Percentiles rank a stretch among this genome's conserved stretches.
These are phyloP conservation scores for Columba janthina DNA, from an alignment of 2,113 vertebrate genomes.

Conservation along the genomic window DNA sequence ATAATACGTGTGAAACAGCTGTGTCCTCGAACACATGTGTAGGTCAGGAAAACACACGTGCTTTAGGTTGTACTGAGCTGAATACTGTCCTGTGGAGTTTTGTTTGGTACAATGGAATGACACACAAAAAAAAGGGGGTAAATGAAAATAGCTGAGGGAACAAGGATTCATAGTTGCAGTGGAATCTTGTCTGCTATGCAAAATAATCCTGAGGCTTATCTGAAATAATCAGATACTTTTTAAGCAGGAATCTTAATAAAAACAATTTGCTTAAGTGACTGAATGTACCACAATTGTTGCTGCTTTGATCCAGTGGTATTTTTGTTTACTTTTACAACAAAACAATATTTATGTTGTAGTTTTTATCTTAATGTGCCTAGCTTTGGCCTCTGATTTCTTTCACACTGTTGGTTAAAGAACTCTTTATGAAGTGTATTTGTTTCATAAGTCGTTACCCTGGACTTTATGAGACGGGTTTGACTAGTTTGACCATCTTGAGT, in stretches of 20 bases:
- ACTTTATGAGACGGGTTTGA: background rate
- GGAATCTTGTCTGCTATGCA: fast-evolving
- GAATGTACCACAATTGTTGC: background rate
- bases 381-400: background rate
- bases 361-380: background rate
- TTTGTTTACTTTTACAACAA: background rate
- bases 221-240: background rate
- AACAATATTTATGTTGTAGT: background rate
- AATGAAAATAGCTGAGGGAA: background rate
- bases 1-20: fast-evolving
- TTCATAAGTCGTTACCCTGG: background rate
- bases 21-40: fast-evolving
- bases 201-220: background rate
- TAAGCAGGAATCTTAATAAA: background rate
- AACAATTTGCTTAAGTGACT: background rate
- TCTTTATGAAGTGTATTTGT: background rate
- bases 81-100: background rate
- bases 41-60: fast-evolving
- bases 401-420: background rate
- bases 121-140: fast-evolving
- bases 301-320: background rate
- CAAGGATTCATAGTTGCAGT: background rate
- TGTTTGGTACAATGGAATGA: too few relatives aligned
- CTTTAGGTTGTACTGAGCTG: background rate
- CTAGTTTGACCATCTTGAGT: background rate